Evolutionary conservation across 1,140 invertebrate genomes (phyloP), one percentile per base, ranked within the genome.

Genomic region (Ceratoteleas bidentatus): DNA sequence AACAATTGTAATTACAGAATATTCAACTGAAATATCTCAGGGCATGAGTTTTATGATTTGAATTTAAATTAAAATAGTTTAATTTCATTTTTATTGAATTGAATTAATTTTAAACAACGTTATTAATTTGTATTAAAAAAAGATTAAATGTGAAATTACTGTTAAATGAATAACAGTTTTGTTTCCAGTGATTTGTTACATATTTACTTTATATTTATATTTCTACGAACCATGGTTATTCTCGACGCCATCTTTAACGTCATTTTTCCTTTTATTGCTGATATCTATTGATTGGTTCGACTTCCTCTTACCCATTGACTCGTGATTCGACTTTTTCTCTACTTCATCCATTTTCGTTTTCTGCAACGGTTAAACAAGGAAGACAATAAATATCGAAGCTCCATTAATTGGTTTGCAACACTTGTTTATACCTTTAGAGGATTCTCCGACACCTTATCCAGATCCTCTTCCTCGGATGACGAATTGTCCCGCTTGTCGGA

Each of bases 241-340:
- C 53, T 86, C 85, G 34, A 84, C 84, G 66, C 82, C 74, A 77
- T 89, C 89, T 73, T 91, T 89, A 10, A 90, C 90, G 7, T 81
- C 73, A 32, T 81, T 65, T 24, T 85, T 88, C 49, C 88, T 87
- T 70, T 87, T 88, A 11, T 84, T 85, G 6, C 88, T 75, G 58
- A 88, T 66, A 62, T 87, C 85, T 65, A 85, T 66, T 83, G 62
- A 53, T 4, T 57, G 65, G 14, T 45, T 66, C 13, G 24, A 40
- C 33, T 92, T 90, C 33, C 88, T 87, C 60, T 85, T 87, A 40
- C 87, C 80, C 15, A 90, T 32, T 64, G 88, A 88, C 47, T 92
- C 90, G 34, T 90, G 85, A 50, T 86, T 86, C 7, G 82, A 73
- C 73, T 90, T 90, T 16, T 91, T 91, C 52, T 91, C 90, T 7